A percentile compares a stretch with the other conserved stretches of the same genome.
Conservation (phyloP, 2,888 invertebrate species). For the Rotaria macrura region DNA sequence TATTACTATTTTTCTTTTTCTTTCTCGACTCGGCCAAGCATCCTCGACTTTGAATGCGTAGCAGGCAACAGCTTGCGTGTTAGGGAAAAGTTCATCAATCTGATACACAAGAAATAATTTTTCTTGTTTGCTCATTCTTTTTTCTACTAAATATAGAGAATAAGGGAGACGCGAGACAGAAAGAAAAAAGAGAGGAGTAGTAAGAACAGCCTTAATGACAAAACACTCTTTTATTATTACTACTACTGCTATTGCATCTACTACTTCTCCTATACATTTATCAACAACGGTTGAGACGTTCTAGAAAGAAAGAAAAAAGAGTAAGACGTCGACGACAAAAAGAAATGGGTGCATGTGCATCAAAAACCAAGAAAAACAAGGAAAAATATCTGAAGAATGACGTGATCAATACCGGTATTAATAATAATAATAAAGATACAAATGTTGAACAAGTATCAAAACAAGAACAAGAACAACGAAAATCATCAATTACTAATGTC, state of each 20-base stretch:
- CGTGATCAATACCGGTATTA: background rate
- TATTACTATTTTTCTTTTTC: background rate
- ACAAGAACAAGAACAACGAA: background rate
- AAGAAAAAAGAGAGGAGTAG: background rate
- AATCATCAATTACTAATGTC: background rate
- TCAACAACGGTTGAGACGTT: background rate
- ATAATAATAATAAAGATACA: slow-evolving; percentile 1
- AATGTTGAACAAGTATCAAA: background rate
- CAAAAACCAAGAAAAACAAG: background rate
- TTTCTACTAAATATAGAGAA: background rate
- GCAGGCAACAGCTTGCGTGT: background rate
- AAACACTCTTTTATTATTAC: background rate
- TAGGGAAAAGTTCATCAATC: slow-evolving; percentile 1
- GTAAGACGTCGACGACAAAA: background rate
- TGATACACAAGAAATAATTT: background rate
- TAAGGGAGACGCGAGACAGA: background rate
- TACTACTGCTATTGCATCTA: background rate
- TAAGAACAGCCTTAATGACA: background rate
- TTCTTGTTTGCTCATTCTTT: background rate
- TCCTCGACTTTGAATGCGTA: background rate
- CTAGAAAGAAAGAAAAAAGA: background rate
- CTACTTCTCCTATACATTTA: background rate
- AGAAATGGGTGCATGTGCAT: slow-evolving; percentile 14
- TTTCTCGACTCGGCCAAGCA: background rate
- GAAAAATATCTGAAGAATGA: background rate